Conservation (phyloP, 2,888 invertebrate species). For the Callinectes sapidus region DNA sequence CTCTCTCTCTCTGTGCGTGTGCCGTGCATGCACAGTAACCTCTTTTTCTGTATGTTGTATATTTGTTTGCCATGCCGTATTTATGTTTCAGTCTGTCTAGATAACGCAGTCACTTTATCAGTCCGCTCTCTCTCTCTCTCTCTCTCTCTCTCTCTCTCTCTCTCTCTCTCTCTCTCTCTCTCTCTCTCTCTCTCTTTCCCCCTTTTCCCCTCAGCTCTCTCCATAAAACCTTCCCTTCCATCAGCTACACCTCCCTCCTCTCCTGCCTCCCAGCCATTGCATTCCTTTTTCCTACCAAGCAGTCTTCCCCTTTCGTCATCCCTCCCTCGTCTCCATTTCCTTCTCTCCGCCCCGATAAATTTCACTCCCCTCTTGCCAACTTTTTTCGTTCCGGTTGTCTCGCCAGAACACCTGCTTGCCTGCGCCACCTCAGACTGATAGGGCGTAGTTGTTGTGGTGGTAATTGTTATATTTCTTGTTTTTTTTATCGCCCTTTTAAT, state of each 20-base stretch:
- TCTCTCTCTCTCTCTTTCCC: not conserved
- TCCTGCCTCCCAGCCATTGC: not conserved
- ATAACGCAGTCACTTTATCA: too few relatives aligned
- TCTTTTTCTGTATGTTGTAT: too few relatives aligned
- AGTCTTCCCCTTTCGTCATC: not conserved
- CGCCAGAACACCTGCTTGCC: not conserved
- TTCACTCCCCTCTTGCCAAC: not conserved
- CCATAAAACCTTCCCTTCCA: not conserved
- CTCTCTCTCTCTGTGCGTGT: too few relatives aligned
- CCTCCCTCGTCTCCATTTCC: not conserved
- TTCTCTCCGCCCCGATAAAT: not conserved
- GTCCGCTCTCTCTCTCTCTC: not conserved
- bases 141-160: not conserved
- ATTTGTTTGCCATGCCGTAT: too few relatives aligned
- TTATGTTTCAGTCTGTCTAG: too few relatives aligned
- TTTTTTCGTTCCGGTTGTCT: not conserved
- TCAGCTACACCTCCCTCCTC: not conserved
- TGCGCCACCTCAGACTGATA: not conserved
- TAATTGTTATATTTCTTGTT: too few relatives aligned
- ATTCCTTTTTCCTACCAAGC: not conserved
- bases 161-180: slow-evolving; percentile 12
- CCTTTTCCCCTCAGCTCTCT: not conserved
- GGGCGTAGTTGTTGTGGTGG: too few relatives aligned
- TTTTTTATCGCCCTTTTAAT: too few relatives aligned
- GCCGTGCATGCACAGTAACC: too few relatives aligned